A percentile compares a stretch with the other conserved stretches of the same genome.
Evolutionary conservation across 2,113 vertebrate genomes (phyloP).

Genomic region (Oryzias javanicus): DNA sequence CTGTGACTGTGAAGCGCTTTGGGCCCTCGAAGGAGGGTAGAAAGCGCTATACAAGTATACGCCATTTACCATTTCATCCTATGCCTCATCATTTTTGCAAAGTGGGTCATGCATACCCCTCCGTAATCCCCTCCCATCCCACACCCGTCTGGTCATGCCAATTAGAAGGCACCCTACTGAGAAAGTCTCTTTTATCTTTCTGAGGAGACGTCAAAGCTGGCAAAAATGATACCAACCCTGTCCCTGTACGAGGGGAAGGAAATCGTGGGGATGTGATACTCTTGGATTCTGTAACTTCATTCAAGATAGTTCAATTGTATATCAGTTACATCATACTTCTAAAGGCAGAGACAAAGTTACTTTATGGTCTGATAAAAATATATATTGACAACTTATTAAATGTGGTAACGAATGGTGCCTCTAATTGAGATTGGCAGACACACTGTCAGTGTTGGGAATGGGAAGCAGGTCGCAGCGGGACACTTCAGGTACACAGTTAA

Average conservation of each 20-base stretch:
- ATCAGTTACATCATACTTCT: not conserved
- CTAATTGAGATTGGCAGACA: not conserved
- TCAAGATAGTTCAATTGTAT: not conserved
- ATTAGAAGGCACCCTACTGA: conserved; percentile 32
- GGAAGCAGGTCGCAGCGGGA: not conserved
- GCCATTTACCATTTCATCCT: no score
- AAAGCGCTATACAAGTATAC: no score
- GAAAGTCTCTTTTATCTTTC: conserved; percentile 14
- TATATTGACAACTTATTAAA: not conserved
- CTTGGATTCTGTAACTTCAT: not conserved
- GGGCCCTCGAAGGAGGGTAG: no score
- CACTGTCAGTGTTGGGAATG: not conserved
- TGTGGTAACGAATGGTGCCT: not conserved
- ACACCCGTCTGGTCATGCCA: conserved; percentile 12
- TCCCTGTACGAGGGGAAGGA: not conserved
- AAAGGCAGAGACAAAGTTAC: not conserved
- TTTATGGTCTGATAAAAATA: not conserved
- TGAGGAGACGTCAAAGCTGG: conserved; percentile 15
- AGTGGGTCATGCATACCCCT: not conserved
- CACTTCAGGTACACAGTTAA: no score
- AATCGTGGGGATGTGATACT: not conserved
- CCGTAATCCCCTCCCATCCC: not conserved
- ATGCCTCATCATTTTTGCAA: conserved; percentile 3
- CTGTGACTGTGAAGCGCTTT: no score
- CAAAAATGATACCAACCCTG: not conserved